phyloP scores from a whole-genome alignment of 2,113 vertebrate genomes.

The Rallus limicola region DNA sequence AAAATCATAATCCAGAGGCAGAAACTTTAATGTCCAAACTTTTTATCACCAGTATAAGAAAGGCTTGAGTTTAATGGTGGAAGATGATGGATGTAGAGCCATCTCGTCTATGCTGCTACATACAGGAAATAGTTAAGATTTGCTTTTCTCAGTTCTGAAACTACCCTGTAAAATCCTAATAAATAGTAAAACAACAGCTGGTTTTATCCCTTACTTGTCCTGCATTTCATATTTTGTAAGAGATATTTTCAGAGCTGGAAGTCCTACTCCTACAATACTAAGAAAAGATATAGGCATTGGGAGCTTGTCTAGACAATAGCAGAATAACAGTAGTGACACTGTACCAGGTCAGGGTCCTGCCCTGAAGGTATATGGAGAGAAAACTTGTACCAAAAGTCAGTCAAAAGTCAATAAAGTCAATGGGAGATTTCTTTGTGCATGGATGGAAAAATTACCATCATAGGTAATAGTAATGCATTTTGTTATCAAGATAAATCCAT shows the following conservation, averaged over 20 bases:
- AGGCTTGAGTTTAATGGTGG: background rate
- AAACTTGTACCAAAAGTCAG: background rate
- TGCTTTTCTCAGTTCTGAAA: background rate
- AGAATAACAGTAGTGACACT: background rate
- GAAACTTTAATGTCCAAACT: background rate
- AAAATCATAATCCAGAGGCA: background rate
- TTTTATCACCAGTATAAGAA: background rate
- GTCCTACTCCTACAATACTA: background rate
- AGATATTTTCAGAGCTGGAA: background rate
- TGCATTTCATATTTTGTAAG: background rate
- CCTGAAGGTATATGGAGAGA: background rate
- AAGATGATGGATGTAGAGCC: background rate
- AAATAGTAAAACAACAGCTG: background rate
- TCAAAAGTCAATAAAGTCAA: conserved; percentile 9
- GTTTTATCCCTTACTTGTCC: background rate
- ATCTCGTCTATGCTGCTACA: background rate
- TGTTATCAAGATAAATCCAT: conserved; percentile 36
- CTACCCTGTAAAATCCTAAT: background rate
- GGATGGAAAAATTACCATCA: background rate
- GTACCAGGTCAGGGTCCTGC: background rate
- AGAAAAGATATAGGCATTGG: background rate
- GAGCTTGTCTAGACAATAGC: background rate
- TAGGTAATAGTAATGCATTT: conserved; percentile 10
- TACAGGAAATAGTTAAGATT: background rate
- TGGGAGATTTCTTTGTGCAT: background rate